phyloP scores from a whole-genome alignment of 2,888 invertebrate species.

The Conus canariensis region DNA sequence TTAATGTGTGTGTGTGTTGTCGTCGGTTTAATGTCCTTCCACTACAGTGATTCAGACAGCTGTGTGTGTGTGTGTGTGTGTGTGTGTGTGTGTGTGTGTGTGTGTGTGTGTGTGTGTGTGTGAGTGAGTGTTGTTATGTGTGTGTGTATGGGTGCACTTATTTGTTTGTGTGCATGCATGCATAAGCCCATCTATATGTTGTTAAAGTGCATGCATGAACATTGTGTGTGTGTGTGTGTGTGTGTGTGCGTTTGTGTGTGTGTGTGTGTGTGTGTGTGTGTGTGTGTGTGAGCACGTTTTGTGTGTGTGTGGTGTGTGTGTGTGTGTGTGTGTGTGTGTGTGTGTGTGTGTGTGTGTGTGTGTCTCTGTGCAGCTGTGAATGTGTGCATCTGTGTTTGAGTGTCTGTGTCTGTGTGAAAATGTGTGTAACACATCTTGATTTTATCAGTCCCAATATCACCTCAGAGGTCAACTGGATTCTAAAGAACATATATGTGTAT shows the following conservation, averaged over 20 bases:
- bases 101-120: not conserved
- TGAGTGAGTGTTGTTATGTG: not conserved
- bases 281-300: conserved; percentile 25
- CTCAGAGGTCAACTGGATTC: no score
- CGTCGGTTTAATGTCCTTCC: no score
- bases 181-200: no score
- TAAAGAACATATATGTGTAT: no score
- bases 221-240: not conserved
- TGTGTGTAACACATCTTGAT: not conserved
- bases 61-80: no score
- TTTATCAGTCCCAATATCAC: no score
- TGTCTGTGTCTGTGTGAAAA: conserved; percentile 19
- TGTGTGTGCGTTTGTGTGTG: not conserved
- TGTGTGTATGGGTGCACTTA: no score
- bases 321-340: not conserved
- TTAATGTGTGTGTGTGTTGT: no score
- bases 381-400: conserved; percentile 24
- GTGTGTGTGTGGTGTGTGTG: not conserved
- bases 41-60: no score
- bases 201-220: no score
- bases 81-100: no score
- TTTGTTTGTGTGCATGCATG: no score
- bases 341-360: not conserved
- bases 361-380: not conserved
- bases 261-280: conserved; percentile 27